Base-by-base conservation (phyloP, 2,888 invertebrate species). In the Cephalotes varians region DNA sequence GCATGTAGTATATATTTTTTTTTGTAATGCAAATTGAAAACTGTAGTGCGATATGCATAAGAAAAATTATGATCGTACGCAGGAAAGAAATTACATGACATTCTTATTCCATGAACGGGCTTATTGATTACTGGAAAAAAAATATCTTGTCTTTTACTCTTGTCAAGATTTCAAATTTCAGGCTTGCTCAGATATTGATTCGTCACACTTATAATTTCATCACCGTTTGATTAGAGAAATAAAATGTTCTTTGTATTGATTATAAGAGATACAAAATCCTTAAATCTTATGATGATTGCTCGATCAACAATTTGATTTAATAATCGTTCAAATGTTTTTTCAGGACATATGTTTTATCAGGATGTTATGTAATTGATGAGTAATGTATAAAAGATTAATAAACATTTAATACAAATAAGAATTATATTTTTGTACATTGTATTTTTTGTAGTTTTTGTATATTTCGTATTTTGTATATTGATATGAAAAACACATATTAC, bases 21-120 rank as follows among this genome's bases (percentile, higher is more conserved):
- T 54, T 67, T 77, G 40, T n/a, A 6, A 9, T 18, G 18, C 21
- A 77, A 67, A 77, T 77, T 67, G 40, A 67, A 67, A 3, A 15
- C 40, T 25, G 54, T 40, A 21, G 40, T 7, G 28, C n/a, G 18
- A 15, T 40, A n/a, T 28, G 40, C 40, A 12, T 54, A 67, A 40
- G 31, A 10, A 31, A 56, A 67, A 77, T 77, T 77, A 40, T 40
- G 15, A 54, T 40, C 12, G 54, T 40, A 25, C 37, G 21, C 9
- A 54, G 10, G 2, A 15, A 10, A 54, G 40, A 56, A 44, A 77
- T 77, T 77, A 67, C 15, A 44, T 47, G 6, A 12, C 37, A 25
- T 21, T 47, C n/a, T 31, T 40, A 12, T 64, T 54, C 31, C 18
- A 15, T 25, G n/a, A 65, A 76, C 40, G 21, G 40, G 40, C 18